phyloP scores from a whole-genome alignment of 2,888 invertebrate species.

The Pristionchus entomophagus region DNA sequence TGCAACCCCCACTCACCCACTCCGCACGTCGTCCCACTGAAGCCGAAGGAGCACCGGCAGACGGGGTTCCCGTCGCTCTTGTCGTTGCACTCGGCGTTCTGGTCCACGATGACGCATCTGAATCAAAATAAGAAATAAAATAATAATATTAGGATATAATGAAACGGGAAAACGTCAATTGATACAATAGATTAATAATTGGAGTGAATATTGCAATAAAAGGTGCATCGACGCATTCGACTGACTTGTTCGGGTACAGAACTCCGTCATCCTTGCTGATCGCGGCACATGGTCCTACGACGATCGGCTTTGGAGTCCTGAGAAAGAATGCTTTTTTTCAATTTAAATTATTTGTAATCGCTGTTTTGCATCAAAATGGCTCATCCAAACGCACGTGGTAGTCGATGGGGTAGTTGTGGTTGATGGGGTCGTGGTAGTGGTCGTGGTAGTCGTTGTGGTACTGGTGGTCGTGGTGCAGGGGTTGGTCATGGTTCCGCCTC shows the following conservation, averaged over 20 bases:
- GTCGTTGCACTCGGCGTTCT: not conserved
- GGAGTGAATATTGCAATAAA: not conserved
- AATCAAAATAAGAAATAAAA: not conserved
- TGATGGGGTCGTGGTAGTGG: not conserved
- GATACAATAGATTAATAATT: not conserved
- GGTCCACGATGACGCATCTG: constrained; percentile 6
- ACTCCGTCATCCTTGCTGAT: not conserved
- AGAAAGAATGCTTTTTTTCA: too few species aligned
- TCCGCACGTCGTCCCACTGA: constrained; percentile 7
- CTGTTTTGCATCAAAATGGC: not conserved
- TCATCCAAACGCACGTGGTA: not conserved
- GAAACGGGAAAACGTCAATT: too few species aligned
- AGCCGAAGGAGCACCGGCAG: constrained; percentile 43
- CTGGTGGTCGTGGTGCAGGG: not conserved
- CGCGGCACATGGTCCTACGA: not conserved
- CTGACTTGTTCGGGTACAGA: constrained; percentile 8
- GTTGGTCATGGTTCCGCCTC: not conserved
- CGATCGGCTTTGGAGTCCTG: not conserved
- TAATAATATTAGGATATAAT: not conserved
- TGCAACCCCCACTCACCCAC: not conserved
- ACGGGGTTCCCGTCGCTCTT: not conserved
- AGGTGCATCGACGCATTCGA: too few species aligned
- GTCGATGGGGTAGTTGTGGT: not conserved
- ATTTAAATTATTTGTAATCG: not conserved
- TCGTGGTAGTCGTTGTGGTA: not conserved